Base-by-base conservation (phyloP, 2,797 vertebrate genomes). In the Sebastiscus tertius region DNA sequence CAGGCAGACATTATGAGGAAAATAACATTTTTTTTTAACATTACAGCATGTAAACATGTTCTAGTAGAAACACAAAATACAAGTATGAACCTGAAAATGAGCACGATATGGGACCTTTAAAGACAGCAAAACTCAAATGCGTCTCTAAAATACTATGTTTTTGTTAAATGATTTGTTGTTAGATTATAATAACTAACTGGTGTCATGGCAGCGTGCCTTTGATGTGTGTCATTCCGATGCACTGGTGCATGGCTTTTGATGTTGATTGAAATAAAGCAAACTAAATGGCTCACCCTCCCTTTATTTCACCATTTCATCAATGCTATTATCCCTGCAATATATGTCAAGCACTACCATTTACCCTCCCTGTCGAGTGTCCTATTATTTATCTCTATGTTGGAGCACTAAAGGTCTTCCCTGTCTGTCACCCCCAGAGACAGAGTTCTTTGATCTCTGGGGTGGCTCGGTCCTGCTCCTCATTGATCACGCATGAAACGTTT, bases 401-500 rank as follows among this genome's bases (percentile, higher is more conserved):
- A 60, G 55, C 9, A 26, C 34, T 82, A 66, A 76, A 69, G 29
- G 55, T 79, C 81, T 74, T 63, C 71, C 26, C 56, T 42, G n/a
- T 73, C 63, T 27, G 63, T 68, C 46, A 54, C 49, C 22, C 24
- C 24, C 39, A 75, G 49, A 29, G 16, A 61, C 65, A 8, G 52
- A 10, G 24, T 11, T 8, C 83, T 91, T 85, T 91, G 86, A 91
- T 91, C 87, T 90, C 74, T 68, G 61, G 77, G 79, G 85, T 79
- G 70, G 84, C 80, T 85, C 36, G 0, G 39, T 72, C 71, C 49
- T 63, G 66, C 71, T 81, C 72, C 82, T 77, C 52, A 61, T 22
- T 61, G 64, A 81, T 56, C 84, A 88, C 59, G 90, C 92, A 92
- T 94, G 93, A 90, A 58, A 92, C 82, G 86, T 94, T 96, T 96